These are phyloP conservation scores for Abrostola triplasia DNA, from an alignment of 2,888 invertebrate genomes.

Conservation along the genomic window DNA sequence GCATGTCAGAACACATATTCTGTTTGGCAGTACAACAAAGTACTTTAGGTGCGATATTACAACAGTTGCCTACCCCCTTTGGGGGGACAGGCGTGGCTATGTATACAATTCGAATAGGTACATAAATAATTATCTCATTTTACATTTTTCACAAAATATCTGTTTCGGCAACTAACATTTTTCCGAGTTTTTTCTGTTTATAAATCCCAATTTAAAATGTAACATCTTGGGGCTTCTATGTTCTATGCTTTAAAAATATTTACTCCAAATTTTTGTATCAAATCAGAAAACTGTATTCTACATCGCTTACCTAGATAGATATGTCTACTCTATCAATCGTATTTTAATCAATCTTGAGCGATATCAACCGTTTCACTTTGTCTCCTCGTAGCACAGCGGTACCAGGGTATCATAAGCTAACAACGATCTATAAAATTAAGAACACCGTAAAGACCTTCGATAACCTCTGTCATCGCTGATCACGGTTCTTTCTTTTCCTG, in stretches of 20 bases:
- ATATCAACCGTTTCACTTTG: slow-evolving; percentile 41
- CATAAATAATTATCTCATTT: slow-evolving; percentile 2
- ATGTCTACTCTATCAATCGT: slow-evolving; percentile 43
- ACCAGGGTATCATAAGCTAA: slow-evolving; percentile 40
- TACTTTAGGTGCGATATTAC: slow-evolving; percentile 10
- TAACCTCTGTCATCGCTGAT: slow-evolving; percentile 73
- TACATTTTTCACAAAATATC: slow-evolving; percentile 1
- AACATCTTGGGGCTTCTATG: slow-evolving; percentile 2
- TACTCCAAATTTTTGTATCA: slow-evolving; percentile 4
- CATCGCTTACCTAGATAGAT: slow-evolving; percentile 45
- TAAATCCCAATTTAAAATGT: not conserved
- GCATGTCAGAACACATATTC: slow-evolving; percentile 9
- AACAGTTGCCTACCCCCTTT: not conserved
- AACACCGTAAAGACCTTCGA: slow-evolving; percentile 58
- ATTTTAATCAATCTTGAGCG: slow-evolving; percentile 41
- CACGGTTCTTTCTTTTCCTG: slow-evolving; percentile 59
- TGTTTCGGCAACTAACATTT: not conserved
- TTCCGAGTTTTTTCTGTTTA: not conserved
- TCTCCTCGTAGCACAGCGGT: slow-evolving; percentile 1
- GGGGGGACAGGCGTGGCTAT: too few species aligned
- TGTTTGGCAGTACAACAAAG: slow-evolving; percentile 20
- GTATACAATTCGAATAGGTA: not conserved
- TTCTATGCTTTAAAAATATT: slow-evolving; percentile 5
- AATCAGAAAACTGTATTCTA: slow-evolving; percentile 7
- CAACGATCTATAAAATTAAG: slow-evolving; percentile 38